Evolutionary conservation across 2,113 vertebrate species (phyloP), one percentile per base, ranked within the genome.

Genomic region (Scopus umbretta): DNA sequence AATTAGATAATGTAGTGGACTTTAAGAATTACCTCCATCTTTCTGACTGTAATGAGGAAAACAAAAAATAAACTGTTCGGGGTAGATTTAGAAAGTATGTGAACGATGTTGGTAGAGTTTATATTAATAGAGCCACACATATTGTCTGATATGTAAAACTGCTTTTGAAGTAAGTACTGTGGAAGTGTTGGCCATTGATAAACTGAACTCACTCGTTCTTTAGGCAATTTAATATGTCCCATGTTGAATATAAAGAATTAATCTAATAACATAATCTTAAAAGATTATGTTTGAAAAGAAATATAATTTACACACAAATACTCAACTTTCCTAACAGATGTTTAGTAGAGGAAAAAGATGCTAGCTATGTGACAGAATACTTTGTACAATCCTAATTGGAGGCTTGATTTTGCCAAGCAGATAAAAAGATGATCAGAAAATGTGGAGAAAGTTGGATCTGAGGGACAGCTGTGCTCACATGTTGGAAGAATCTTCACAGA

Each of bases 331-430:
- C 55, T 74, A 88, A 84, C 59, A 84, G 78, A 49, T 92, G 43
- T 61, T 70, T 80, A 92, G 49, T 79, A 66, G 86, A 92, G 56
- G 45, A 90, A 83, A 47, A 84, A 88, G 50, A 53, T 88, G 50
- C 25, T 94, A 94, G 45, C 73, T 68, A 7, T 92, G 26, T 80
- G 86, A 92, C 42, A 87, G 72, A 79, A 72, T 82, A 71, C 80
- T 65, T 79, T 73, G 36, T 63, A 47, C 56, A 73, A 45, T 55
- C 56, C 73, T 94, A 91, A 91, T 72, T 90, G 73, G 79, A 86
- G n/a, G 42, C 90, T 88, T 87, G 79, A 85, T 97, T 97, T 96
- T 96, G 74, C 59, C 58, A 88, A 47, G 63, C 43, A 91, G 30
- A 76, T 50, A 88, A 94, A 91, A 95, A 56, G 11, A 66, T 71